Evolutionary conservation across 2,113 vertebrate species (phyloP), one percentile per base, ranked within the genome.

Genomic region (Rhynchomys soricoides): DNA sequence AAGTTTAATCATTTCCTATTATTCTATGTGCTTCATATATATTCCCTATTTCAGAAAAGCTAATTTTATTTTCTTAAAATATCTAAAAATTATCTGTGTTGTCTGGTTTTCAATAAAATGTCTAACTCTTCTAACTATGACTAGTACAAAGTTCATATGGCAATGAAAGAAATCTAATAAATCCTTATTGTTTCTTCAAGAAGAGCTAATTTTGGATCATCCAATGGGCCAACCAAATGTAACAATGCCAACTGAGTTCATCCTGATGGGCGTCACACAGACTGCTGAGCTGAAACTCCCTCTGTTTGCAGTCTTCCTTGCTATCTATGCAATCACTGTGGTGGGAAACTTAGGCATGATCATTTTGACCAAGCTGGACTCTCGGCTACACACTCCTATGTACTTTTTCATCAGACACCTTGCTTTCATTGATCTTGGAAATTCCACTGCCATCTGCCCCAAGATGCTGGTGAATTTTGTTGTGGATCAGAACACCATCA

Each of bases 341-440:
- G 2, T 98, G 71, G 96, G 97, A 4, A 98, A 98, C 0, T 0
- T 31, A 0, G 97, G 96, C 29, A 95, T 98, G 79, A 97, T 98
- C 7, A 0, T 95, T 19, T 4, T 97, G 59, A 98, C 97, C 85
- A 70, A 11, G 40, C 15, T 90, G 16, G 95, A 97, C 17, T 90
- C 96, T 2, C 81, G 0, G 7, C 86, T 98, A 22, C 98, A 98
- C n/a, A 98, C 89, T 0, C 96, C 98, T 9, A 97, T 98, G 98
- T 98, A 98, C 59, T 98, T 98, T 92, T 98, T 98, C 31, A 97
- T 98, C 21, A 94, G 96, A 96, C 97, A 98, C 15, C 78, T 98
- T 68, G 95, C 98, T 8, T 0, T 98, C 12, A 95, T 98, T 1
- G 97, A 98, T 77, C 96, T 98, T 93, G 97, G 97, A 37, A 98